Percentiles rank a stretch among this genome's conserved stretches.
These are phyloP conservation scores for Muricea muricata DNA, from an alignment of 92 coral and sea anemone species.

Conservation along the genomic window DNA sequence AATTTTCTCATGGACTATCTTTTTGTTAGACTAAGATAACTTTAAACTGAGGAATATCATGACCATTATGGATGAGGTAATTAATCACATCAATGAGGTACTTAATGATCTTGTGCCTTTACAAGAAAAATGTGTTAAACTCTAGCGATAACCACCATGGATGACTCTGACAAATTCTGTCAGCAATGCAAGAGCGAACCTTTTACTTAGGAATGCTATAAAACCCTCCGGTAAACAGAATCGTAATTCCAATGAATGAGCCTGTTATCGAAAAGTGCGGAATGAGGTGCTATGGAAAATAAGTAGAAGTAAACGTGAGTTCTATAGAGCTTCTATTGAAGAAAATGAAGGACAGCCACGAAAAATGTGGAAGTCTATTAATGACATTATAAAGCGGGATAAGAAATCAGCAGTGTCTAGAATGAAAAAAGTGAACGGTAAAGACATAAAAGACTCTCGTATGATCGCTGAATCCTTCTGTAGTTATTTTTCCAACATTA, in stretches of 20 bases:
- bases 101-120: conserved; percentile 11
- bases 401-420: conserved; percentile 21
- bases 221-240: neutral
- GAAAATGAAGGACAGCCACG: conserved; percentile 18
- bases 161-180: conserved; percentile 21
- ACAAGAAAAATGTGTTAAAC: conserved; percentile 32
- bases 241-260: neutral
- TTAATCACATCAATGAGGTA: neutral
- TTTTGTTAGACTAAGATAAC: too few relatives aligned
- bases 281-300: conserved; percentile 29
- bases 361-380: conserved; percentile 33
- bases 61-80: too few relatives aligned
- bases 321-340: conserved; percentile 12
- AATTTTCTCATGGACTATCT: too few relatives aligned
- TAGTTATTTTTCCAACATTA: conserved; percentile 20
- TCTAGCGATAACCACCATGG: conserved; percentile 35
- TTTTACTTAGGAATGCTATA: conserved; percentile 1
- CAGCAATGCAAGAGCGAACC: conserved; percentile 24
- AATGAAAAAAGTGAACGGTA: conserved; percentile 20
- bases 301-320: conserved; percentile 35
- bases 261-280: neutral
- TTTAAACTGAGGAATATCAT: too few relatives aligned
- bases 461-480: conserved; percentile 38
- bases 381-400: conserved; percentile 5
- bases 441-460: conserved; percentile 13